phyloP scores from a whole-genome alignment of 2,888 invertebrate species.

The Melanotus villosus region DNA sequence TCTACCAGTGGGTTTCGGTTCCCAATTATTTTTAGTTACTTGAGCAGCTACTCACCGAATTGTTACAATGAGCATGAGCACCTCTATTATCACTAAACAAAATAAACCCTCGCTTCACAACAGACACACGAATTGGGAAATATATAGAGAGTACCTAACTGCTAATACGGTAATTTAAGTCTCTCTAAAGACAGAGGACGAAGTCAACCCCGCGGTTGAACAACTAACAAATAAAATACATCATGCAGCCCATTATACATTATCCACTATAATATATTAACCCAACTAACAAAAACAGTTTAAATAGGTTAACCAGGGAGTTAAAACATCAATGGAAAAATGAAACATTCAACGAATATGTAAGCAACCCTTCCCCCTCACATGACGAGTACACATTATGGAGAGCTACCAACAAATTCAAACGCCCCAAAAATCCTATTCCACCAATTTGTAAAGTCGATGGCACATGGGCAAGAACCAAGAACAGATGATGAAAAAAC shows the following conservation, averaged over 20 bases:
- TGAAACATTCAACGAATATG: conserved; percentile 32
- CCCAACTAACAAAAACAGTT: too few species aligned
- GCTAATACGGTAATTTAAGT: conserved; percentile 18
- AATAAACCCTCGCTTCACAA: conserved; percentile 24
- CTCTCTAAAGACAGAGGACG: conserved; percentile 21
- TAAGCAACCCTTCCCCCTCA: background rate
- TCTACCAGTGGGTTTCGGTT: too few species aligned
- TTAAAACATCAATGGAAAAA: background rate
- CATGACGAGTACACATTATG: conserved; percentile 14
- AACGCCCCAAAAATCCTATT: background rate
- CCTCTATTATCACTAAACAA: conserved; percentile 23
- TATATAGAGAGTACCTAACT: conserved; percentile 36
- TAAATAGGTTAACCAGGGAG: too few species aligned
- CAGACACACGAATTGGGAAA: conserved; percentile 46
- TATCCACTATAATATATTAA: too few species aligned
- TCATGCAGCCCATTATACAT: conserved; percentile 32
- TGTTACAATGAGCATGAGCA: conserved; percentile 13
- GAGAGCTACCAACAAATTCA: conserved; percentile 21
- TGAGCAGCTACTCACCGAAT: too few species aligned
- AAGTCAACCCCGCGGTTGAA: conserved; percentile 14
- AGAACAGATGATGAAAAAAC: conserved; percentile 15
- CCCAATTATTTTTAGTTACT: too few species aligned
- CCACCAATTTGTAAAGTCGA: conserved; percentile 1
- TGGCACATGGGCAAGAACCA: conserved; percentile 21
- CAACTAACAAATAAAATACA: conserved; percentile 16